Percentiles rank a stretch among this genome's conserved stretches.
Conservation (phyloP, 2,113 vertebrate genomes). For the Neomonachus schauinslandi region DNA sequence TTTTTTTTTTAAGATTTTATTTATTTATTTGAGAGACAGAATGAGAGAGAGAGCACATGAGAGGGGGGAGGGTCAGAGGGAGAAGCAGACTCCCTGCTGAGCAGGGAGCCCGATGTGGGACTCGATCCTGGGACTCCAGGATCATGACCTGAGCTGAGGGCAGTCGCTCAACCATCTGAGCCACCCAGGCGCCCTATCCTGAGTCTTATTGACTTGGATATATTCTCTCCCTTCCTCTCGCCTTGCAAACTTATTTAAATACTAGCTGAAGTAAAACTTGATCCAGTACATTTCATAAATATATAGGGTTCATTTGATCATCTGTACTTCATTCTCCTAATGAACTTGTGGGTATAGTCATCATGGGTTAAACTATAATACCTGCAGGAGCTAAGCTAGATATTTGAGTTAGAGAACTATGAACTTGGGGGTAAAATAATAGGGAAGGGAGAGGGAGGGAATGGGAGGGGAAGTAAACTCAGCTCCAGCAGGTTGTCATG, state of each 20-base stretch:
- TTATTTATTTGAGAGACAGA: too few species aligned
- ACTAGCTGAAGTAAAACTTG: conserved; percentile 14
- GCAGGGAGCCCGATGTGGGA: too few species aligned
- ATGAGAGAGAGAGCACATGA: too few species aligned
- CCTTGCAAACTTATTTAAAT: not conserved
- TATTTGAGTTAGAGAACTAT: not conserved
- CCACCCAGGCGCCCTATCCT: too few species aligned
- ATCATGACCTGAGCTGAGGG: too few species aligned
- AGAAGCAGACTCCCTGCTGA: too few species aligned
- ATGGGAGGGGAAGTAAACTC: not conserved
- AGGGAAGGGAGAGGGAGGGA: not conserved
- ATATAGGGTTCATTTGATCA: not conserved
- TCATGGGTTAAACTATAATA: not conserved
- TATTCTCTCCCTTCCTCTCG: not conserved
- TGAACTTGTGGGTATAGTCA: not conserved
- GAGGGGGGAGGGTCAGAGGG: too few species aligned
- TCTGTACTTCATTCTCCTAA: conserved; percentile 1
- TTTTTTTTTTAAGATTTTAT: too few species aligned
- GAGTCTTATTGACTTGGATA: not conserved
- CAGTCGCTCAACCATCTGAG: too few species aligned
- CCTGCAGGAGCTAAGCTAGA: not conserved
- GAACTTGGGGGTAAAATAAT: not conserved
- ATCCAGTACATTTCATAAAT: not conserved
- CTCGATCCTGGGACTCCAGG: too few species aligned
- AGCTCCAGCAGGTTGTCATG: not conserved